Conservation (phyloP, 2,113 vertebrate genomes). For the Engraulis encrasicolus region DNA sequence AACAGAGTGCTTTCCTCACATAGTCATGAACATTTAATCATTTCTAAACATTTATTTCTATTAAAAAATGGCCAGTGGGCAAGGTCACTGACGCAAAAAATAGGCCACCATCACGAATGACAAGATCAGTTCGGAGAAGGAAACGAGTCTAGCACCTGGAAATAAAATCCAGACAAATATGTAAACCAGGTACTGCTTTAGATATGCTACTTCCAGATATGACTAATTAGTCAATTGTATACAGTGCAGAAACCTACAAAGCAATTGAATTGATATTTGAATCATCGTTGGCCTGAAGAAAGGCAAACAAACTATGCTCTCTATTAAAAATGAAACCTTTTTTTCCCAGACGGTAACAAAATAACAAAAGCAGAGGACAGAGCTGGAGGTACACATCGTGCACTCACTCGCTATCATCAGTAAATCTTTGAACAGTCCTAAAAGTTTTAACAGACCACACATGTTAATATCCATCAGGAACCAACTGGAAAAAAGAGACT, state of each 20-base stretch:
- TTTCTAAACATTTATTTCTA: too few species aligned
- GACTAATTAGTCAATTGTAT: too few species aligned
- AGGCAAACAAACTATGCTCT: background rate
- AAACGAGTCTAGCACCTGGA: too few species aligned
- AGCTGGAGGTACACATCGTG: background rate
- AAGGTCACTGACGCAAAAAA: too few species aligned
- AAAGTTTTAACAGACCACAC: slow-evolving; percentile 6
- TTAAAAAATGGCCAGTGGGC: too few species aligned
- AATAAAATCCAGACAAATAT: too few species aligned
- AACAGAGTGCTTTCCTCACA: background rate
- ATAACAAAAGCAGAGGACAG: background rate
- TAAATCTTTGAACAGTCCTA: background rate
- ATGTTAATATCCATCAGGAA: background rate
- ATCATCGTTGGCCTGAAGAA: too few species aligned
- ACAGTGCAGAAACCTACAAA: too few species aligned
- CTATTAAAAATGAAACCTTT: background rate
- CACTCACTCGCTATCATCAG: background rate
- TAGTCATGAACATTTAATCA: too few species aligned
- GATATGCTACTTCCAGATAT: too few species aligned
- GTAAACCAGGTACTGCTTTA: too few species aligned
- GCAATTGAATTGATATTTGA: too few species aligned
- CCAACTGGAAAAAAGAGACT: background rate
- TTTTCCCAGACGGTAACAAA: background rate
- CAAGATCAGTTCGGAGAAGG: background rate
- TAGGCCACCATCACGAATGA: background rate